Evolutionary conservation across 2,113 vertebrate species (phyloP).

Genomic region (Calypte anna): DNA sequence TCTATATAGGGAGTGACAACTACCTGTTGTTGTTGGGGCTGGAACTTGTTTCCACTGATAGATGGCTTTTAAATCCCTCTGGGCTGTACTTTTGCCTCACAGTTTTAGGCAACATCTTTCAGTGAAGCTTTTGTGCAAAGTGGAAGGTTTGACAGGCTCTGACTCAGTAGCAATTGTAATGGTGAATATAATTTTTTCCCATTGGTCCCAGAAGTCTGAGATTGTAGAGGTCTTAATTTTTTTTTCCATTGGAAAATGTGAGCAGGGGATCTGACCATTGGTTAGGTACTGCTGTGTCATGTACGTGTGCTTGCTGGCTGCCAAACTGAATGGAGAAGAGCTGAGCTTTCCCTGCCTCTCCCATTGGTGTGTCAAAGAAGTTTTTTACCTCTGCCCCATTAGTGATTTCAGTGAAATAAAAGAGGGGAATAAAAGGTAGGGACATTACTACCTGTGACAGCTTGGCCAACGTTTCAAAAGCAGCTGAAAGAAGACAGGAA

Average conservation of each 20-base stretch:
- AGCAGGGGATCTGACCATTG: neutral
- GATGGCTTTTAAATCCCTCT: neutral
- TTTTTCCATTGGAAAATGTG: neutral
- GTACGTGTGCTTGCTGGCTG: accelerated
- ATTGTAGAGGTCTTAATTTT: neutral
- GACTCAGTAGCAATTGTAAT: neutral
- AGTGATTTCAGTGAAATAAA: neutral
- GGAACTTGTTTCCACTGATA: neutral
- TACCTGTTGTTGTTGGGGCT: neutral
- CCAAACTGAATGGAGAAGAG: neutral
- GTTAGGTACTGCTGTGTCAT: neutral
- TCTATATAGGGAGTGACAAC: neutral
- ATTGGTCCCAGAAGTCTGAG: neutral
- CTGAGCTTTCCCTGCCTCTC: neutral
- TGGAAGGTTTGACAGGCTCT: neutral
- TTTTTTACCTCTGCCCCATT: neutral
- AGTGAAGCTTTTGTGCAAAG: neutral
- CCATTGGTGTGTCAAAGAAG: neutral
- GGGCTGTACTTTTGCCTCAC: neutral
- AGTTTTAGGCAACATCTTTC: neutral
- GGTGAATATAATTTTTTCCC: neutral
- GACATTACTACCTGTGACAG: neutral
- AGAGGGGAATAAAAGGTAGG: neutral
- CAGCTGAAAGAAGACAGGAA: neutral
- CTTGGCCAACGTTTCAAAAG: neutral